A percentile compares a stretch with the other conserved stretches of the same genome.
These are phyloP conservation scores for Allolobophora icterica DNA, from an alignment of 2,888 invertebrate species.

Conservation along the genomic window DNA sequence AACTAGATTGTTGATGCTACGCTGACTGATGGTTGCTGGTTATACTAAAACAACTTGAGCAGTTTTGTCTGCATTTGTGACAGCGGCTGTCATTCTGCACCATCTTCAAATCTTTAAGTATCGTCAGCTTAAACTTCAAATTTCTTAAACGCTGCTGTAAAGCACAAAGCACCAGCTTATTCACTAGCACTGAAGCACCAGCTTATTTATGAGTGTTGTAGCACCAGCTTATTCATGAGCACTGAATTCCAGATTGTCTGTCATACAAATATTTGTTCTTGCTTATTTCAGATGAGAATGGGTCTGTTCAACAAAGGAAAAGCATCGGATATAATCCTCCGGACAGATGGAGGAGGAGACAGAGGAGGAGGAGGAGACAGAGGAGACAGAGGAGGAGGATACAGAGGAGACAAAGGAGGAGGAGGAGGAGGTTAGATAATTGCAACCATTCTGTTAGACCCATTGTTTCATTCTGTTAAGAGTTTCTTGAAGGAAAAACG, in stretches of 20 bases:
- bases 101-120: not conserved
- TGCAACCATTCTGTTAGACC: not conserved
- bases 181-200: too few relatives aligned
- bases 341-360: not conserved
- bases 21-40: too few relatives aligned
- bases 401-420: too few relatives aligned
- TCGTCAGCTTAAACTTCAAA: too few relatives aligned
- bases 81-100: too few relatives aligned
- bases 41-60: not conserved
- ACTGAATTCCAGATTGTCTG: not conserved
- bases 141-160: too few relatives aligned
- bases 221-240: too few relatives aligned
- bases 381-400: not conserved
- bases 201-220: too few relatives aligned
- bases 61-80: not conserved
- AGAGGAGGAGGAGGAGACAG: not conserved
- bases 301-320: slow-evolving; percentile 12
- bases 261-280: not conserved
- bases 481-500: not conserved
- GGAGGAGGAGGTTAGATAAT: not conserved
- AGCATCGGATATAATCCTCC: not conserved
- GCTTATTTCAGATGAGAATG: slow-evolving; percentile 20
- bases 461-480: not conserved
- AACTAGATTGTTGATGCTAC: not conserved
- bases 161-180: too few relatives aligned